Base-by-base conservation (phyloP, 2,113 vertebrate species). In the Nymphicus hollandicus region DNA sequence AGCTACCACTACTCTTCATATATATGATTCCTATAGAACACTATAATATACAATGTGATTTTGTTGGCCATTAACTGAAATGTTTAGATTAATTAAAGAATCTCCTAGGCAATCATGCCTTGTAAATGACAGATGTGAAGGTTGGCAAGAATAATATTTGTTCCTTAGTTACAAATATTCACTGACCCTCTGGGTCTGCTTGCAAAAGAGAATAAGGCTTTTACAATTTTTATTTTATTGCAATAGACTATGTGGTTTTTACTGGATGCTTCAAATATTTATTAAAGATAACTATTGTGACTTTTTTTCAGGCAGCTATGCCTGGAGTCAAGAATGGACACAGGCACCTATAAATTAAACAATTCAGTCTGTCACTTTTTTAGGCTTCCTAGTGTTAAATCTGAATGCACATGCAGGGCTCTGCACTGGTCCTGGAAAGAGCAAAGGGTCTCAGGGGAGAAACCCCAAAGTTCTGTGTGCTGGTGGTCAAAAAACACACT, bases 371-470 rank as follows among this genome's bases (percentile, higher is more conserved):
- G 22, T 28, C 5, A 9, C 17, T 55, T 58, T 41, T 69, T 66
- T n/a, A 29, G 43, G 11, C 9, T 63, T 78, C 49, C 46, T 44
- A 6, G 3, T 11, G 24, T 41, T 27, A 84, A 63, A 10, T 29
- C 28, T 81, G 39, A 68, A 63, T 0, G 2, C 13, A 39, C 1
- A 0, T 12, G 27, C 10, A 61, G 41, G 61, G 11, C 22, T 79
- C 15, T 47, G 25, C 19, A 19, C 3, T 16, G 15, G 7, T 41
- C 60, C 49, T 70, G 55, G n/a, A 15, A 49, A 52, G 17, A 60
- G 7, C 44, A 46, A 76, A 24, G 13, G 5, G 5, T 31, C 4
- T 0, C 24, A 39, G 17, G 1, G 12, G 17, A 22, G 13, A 70
- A 79, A 6, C 3, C 35, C 28, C 7, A 1, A 41, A 64, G 15